Base-by-base conservation (phyloP, 2,888 invertebrate genomes). In the Smittia aterrima region DNA sequence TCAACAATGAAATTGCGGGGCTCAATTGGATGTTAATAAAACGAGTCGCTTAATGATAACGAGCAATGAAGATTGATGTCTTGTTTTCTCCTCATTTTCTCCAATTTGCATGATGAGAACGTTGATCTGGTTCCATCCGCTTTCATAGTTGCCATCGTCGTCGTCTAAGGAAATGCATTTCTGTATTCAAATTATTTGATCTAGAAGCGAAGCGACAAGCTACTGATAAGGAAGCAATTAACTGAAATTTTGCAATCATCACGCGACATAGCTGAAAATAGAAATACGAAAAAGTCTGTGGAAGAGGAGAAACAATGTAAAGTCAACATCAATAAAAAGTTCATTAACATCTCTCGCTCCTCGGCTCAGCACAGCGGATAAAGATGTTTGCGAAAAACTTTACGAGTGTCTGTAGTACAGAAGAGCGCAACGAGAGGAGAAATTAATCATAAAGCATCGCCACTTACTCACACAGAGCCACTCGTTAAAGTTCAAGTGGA, bases 281-380 rank as follows among this genome's bases (percentile, higher is more conserved):
- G 16, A 22, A 9, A 58, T 22, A 18, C 22, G 24, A 18, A 7
- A 58, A 18, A 13, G 58, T 18, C 6, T 22, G 24, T 4, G 47
- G 3, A 11, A 47, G 47, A n/a, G 9, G 16, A 47, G n/a, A 47
- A 47, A 47, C 16, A 16, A 47, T 47, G 47, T 47, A 47, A 47
- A 47, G 16, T 24, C 18, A 24, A 58, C 24, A 58, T 20, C 24
- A 58, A 58, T 58, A 58, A 40, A 71, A 71, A 71, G 71, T 71
- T 71, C 71, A 71, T 71, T 71, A 71, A 71, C 71, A 54, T 71
- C 47, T 27, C 40, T 25, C 54, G 7, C 3, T n/a, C n/a, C n/a
- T n/a, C n/a, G n/a, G n/a, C n/a, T 32, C 18, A 66, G 18, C 13
- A 24, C 18, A 66, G 32, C 25, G 18, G 27, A 38, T 22, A 32